phyloP scores from a whole-genome alignment of 1,140 invertebrate species.

The Euura saliciscinereae region DNA sequence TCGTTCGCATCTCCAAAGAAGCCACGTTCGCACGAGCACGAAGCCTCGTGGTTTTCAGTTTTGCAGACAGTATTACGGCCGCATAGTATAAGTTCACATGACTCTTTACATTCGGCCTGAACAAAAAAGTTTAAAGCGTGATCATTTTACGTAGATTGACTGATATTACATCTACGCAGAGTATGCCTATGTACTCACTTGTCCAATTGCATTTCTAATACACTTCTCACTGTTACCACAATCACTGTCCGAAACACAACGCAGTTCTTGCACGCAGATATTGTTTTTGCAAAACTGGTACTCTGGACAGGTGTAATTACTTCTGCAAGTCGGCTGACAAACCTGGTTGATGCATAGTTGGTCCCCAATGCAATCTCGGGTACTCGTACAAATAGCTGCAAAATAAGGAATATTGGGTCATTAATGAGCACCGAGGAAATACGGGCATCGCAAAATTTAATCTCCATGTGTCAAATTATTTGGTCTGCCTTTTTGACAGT shows the following conservation, averaged over 20 bases:
- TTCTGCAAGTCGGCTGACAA: conserved; percentile 79
- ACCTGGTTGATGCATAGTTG: conserved; percentile 81
- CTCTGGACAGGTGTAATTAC: conserved; percentile 78
- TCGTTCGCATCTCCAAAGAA: conserved; percentile 80
- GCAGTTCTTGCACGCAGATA: conserved; percentile 80
- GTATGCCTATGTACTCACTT: conserved; percentile 39
- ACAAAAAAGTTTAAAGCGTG: conserved; percentile 14
- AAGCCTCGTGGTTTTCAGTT: conserved; percentile 70
- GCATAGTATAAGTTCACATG: conserved; percentile 76
- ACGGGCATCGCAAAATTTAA: not conserved
- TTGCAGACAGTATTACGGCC: conserved; percentile 81
- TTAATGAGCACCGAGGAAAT: too few relatives aligned
- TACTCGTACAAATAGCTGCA: conserved; percentile 72
- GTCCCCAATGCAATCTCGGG: conserved; percentile 79
- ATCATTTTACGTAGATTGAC: not conserved
- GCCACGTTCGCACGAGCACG: conserved; percentile 78
- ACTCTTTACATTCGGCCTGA: conserved; percentile 71
- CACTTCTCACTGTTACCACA: conserved; percentile 74
- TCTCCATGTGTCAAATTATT: not conserved
- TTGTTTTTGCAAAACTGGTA: conserved; percentile 82
- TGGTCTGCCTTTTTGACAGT: not conserved
- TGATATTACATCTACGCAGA: not conserved
- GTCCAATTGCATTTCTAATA: conserved; percentile 69
- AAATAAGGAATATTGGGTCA: conserved; percentile 17
- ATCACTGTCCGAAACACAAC: conserved; percentile 73